Conservation (phyloP, 2,888 invertebrate species). For the Stratiomys singularior region DNA sequence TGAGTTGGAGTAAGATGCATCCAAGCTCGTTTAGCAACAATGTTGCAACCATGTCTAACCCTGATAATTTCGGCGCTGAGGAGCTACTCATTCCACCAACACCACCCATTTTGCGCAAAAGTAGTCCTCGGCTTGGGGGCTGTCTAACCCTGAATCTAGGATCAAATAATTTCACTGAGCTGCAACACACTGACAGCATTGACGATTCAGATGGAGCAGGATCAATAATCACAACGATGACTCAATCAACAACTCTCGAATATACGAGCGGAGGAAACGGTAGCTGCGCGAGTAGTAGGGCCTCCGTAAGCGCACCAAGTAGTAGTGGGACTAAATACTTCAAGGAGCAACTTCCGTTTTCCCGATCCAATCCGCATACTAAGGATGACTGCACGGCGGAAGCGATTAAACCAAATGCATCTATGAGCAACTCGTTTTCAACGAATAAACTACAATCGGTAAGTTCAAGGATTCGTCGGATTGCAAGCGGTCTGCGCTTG, state of each 20-base stretch:
- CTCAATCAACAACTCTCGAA: constrained; percentile 57
- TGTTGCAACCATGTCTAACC: constrained; percentile 8
- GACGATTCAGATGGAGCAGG: constrained; percentile 58
- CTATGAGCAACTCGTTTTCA: background rate
- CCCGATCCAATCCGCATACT: background rate
- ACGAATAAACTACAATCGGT: constrained; percentile 1
- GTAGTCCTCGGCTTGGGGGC: constrained; percentile 56
- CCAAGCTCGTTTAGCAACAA: constrained; percentile 14
- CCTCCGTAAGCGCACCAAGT: background rate
- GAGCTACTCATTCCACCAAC: constrained; percentile 73
- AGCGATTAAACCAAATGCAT: background rate
- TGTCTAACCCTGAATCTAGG: constrained; percentile 45
- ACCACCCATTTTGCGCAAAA: constrained; percentile 65
- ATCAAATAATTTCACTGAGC: constrained; percentile 12
- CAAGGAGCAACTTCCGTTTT: background rate
- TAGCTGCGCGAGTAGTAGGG: constrained; percentile 47
- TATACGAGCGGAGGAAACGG: constrained; percentile 52
- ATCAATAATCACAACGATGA: constrained; percentile 57
- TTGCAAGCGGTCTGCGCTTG: constrained; percentile 76
- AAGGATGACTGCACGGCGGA: background rate
- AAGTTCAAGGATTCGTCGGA: constrained; percentile 64
- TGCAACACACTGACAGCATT: constrained; percentile 56
- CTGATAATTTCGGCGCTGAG: constrained; percentile 55
- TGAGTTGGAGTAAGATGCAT: constrained; percentile 13
- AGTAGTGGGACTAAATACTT: background rate